phyloP scores from a whole-genome alignment of 2,797 vertebrate species.

The Scolopax bukidnonensis region DNA sequence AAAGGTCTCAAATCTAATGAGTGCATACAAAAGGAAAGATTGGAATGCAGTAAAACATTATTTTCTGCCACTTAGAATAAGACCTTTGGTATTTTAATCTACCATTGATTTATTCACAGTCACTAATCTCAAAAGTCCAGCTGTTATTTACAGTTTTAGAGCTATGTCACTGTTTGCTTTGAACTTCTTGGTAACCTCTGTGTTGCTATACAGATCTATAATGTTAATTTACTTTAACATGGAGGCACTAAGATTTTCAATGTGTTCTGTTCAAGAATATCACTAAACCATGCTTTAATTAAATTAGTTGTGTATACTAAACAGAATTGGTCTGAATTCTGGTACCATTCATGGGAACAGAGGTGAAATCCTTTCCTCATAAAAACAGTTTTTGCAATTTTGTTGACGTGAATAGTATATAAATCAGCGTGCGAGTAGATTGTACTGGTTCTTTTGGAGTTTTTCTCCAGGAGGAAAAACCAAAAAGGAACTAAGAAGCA shows the following conservation, averaged over 20 bases:
- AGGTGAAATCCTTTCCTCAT: background rate
- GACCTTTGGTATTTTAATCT: background rate
- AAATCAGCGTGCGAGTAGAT: background rate
- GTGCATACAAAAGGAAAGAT: background rate
- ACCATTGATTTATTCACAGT: slow-evolving; percentile 1
- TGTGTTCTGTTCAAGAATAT: background rate
- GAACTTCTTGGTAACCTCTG: background rate
- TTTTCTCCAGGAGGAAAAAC: background rate
- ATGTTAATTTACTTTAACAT: background rate
- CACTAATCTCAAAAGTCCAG: background rate
- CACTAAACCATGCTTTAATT: background rate
- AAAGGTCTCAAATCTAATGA: slow-evolving; percentile 3
- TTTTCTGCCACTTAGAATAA: background rate
- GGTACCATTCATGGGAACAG: background rate
- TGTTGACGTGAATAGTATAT: background rate
- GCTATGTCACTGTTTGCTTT: background rate
- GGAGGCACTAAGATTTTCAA: background rate
- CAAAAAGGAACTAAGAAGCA: background rate
- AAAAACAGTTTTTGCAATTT: background rate
- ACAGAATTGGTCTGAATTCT: background rate
- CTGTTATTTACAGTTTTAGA: slow-evolving; percentile 8
- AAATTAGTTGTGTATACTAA: background rate
- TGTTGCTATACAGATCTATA: background rate
- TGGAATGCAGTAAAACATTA: background rate
- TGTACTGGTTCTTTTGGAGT: background rate